Conservation (phyloP, 1,140 invertebrate genomes). For the Drosophila littoralis region DNA sequence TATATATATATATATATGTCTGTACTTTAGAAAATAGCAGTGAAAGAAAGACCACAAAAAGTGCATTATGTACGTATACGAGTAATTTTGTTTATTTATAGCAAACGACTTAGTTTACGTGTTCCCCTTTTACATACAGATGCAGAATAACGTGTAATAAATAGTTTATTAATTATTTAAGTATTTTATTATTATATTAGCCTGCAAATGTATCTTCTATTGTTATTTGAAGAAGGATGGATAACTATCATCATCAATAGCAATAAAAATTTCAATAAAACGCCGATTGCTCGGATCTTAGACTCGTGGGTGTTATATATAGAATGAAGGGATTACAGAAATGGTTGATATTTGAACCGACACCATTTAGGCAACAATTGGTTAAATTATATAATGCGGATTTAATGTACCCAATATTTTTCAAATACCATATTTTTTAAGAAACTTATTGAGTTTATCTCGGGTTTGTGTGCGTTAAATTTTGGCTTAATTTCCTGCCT, state of each 20-base stretch:
- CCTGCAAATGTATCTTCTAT: constrained; percentile 34
- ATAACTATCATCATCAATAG: constrained; percentile 7
- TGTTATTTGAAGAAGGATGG: constrained; percentile 1
- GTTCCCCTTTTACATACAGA: not conserved
- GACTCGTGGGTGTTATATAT: no score
- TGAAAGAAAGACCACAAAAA: constrained; percentile 10
- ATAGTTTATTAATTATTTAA: constrained; percentile 48
- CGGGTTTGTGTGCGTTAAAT: no score
- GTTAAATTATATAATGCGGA: no score
- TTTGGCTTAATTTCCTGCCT: no score
- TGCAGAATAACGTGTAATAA: constrained; percentile 41
- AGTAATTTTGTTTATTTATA: constrained; percentile 33
- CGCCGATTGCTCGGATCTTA: no score
- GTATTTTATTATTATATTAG: constrained; percentile 47
- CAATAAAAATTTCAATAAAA: constrained; percentile 40
- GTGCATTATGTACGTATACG: constrained; percentile 12
- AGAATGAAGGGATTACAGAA: no score
- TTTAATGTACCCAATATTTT: no score
- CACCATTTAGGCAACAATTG: no score
- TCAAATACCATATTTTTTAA: no score
- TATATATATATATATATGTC: constrained; percentile 18
- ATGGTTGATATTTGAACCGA: no score
- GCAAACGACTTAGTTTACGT: not conserved
- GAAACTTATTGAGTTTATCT: no score
- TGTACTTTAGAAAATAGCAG: constrained; percentile 5